phyloP scores from a whole-genome alignment of 2,113 vertebrate genomes.

The Scortum barcoo region DNA sequence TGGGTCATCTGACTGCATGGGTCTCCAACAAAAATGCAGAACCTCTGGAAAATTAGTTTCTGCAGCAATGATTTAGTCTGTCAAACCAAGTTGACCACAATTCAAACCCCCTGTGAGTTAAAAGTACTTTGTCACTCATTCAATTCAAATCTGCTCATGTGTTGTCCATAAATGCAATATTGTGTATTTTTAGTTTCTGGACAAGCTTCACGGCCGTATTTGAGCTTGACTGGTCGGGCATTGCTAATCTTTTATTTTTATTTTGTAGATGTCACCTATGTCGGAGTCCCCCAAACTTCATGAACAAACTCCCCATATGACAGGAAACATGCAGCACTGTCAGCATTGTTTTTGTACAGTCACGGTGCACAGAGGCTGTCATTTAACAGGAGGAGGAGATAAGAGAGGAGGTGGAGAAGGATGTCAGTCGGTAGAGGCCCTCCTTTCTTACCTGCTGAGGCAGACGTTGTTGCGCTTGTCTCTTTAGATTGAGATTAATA shows the following conservation, averaged over 20 bases:
- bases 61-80: neutral
- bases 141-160: neutral
- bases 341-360: constrained; percentile 36
- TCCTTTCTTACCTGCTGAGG: constrained; percentile 52
- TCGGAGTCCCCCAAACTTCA: constrained; percentile 12
- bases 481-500: neutral
- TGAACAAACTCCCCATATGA: constrained; percentile 23
- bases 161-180: neutral
- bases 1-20: neutral
- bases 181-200: neutral
- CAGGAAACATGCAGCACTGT: constrained; percentile 23
- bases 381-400: constrained; percentile 33
- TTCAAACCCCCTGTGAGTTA: neutral
- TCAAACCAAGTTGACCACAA: neutral
- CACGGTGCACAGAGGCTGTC: constrained; percentile 42
- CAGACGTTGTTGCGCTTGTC: neutral
- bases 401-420: constrained; percentile 14
- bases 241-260: neutral
- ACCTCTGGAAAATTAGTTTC: neutral
- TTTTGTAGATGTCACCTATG: neutral
- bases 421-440: constrained; percentile 15
- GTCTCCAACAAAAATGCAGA: neutral
- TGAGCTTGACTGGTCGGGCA: neutral
- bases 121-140: neutral
- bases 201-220: neutral